Evolutionary conservation across 2,797 vertebrate species (phyloP), one percentile per base, ranked within the genome.

Genomic region (Pangasius krempfi): DNA sequence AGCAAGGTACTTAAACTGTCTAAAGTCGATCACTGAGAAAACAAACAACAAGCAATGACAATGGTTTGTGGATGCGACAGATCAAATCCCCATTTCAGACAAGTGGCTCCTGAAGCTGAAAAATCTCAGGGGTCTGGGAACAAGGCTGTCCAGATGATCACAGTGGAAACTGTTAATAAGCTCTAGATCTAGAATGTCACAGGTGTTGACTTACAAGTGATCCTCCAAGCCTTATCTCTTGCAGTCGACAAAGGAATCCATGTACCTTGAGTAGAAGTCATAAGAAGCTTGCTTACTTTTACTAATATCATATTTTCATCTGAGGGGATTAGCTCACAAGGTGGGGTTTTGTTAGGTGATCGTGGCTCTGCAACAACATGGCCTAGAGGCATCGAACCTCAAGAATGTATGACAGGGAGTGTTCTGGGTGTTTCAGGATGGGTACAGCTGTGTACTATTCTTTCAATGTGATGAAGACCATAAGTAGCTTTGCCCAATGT

Each of bases 41-140:
- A 44, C 37, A 82, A 80, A 58, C 76, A 54, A 54, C 6, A 81
- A 81, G 52, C 30, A 56, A 37, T 37, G 52, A 30, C 75, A 78
- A 78, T 25, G 47, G 73, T 50, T 76, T 50, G 47, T 76, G 44
- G 47, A 22, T 56, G 75, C 30, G 47, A 52, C 25, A 16, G 16
- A 79, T 56, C 78, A 80, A 37, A 37, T 33, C n/a, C 83, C 27
- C 30, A 73, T 72, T 72, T 85, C 66, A 40, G 50, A 56, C 16
- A 30, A 80, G 18, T 75, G 25, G 1, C 40, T 2, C 40, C 40
- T 47, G 25, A 33, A 79, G 52, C 18, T 80, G 16, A 10, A 80
- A 33, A 22, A 33, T 7, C 16, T 56, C 78, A 80, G 18, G 5
- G 14, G 18, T 30, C 50, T 78, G 27, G 27, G 12, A 47, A 22